These are phyloP conservation scores for Caenorhabditis becei DNA, from an alignment of 2,888 invertebrate genomes.

Conservation along the genomic window DNA sequence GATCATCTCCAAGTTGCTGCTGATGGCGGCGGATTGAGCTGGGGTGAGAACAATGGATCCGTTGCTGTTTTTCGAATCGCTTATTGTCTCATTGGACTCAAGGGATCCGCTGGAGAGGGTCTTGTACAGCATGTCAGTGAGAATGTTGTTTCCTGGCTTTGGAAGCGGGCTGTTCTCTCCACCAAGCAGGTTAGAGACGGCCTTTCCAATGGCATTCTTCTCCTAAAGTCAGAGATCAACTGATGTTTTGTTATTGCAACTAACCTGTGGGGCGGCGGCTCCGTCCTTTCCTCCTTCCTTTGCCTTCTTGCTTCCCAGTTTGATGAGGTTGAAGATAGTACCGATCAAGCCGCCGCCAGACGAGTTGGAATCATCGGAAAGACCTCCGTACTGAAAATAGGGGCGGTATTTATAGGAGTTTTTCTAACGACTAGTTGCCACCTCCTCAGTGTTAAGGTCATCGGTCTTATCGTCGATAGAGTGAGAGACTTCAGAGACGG, in stretches of 20 bases:
- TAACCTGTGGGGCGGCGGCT: conserved; percentile 24
- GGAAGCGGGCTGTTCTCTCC: conserved; percentile 79
- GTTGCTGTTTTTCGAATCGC: conserved; percentile 45
- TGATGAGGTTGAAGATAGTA: conserved; percentile 79
- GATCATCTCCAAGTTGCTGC: conserved; percentile 81
- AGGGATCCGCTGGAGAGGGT: conserved; percentile 79
- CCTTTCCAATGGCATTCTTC: conserved; percentile 75
- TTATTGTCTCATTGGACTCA: conserved; percentile 71
- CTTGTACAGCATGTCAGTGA: conserved; percentile 81
- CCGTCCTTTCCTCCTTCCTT: conserved; percentile 35
- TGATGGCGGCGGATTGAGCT: conserved; percentile 79
- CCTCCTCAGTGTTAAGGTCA: conserved; percentile 65
- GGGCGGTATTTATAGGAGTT: conserved; percentile 6
- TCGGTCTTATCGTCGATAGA: conserved; percentile 65
- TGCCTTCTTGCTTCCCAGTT: conserved; percentile 75
- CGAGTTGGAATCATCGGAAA: conserved; percentile 76
- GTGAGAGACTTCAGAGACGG: conserved; percentile 75
- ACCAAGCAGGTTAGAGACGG: conserved; percentile 76
- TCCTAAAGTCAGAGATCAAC: conserved; percentile 37
- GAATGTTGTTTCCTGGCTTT: conserved; percentile 74
- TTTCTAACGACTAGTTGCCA: conserved; percentile 1
- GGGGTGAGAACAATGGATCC: conserved; percentile 70
- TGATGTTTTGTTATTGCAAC: background rate
- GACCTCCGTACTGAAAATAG: conserved; percentile 74
- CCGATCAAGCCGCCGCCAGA: conserved; percentile 80